Evolutionary conservation across 2,113 vertebrate genomes (phyloP).

Genomic region (Melanerpes aurifrons): DNA sequence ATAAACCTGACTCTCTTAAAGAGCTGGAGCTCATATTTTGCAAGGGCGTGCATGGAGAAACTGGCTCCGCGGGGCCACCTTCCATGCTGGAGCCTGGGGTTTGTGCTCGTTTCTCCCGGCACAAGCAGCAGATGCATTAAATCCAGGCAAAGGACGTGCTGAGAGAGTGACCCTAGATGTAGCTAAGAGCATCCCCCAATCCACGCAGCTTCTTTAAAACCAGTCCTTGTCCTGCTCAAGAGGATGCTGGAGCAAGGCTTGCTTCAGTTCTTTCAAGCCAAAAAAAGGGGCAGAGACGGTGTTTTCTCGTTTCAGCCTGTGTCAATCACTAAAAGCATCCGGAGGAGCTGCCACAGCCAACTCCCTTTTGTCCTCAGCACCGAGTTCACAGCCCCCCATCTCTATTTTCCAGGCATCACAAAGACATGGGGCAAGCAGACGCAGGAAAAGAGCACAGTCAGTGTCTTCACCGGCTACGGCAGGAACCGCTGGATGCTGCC

Average conservation of each 20-base stretch:
- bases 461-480: not conserved
- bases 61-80: not conserved
- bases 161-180: not conserved
- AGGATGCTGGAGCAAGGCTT: not conserved
- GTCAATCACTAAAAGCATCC: not conserved
- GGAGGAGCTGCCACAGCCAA: not conserved
- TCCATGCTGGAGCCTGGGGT: not conserved
- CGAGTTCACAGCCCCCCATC: not conserved
- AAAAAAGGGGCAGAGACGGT: not conserved
- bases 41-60: not conserved
- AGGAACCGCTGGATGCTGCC: not conserved
- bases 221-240: not conserved
- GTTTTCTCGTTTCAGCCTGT: not conserved
- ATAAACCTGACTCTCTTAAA: conserved; percentile 78
- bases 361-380: not conserved
- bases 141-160: not conserved
- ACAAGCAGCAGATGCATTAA: not conserved
- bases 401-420: not conserved
- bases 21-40: conserved; percentile 62
- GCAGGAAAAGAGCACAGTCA: conserved; percentile 46
- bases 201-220: not conserved
- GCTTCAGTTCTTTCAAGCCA: not conserved
- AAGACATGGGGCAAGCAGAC: not conserved
- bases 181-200: not conserved
- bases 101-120: not conserved